Percentiles rank a stretch among this genome's conserved stretches.
Conservation (phyloP, 2,797 vertebrate species). For the Cirrhinus molitorella region DNA sequence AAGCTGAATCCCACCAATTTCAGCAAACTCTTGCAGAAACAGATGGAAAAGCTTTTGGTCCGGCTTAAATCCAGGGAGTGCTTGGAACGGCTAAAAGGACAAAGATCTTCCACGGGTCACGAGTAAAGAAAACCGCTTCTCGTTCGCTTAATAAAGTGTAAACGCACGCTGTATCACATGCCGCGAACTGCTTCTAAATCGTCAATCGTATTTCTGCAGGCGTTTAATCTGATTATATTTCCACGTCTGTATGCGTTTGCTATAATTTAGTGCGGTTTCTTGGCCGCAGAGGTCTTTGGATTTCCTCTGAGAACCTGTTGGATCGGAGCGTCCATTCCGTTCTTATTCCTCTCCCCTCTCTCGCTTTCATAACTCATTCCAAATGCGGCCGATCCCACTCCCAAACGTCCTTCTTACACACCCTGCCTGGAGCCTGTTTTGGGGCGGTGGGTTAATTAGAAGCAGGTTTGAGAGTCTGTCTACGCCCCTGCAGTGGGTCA, state of each 20-base stretch:
- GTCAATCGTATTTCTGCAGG: background rate
- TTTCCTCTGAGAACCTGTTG: conserved; percentile 53
- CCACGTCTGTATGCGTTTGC: conserved; percentile 13
- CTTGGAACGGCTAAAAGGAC: conserved; percentile 20
- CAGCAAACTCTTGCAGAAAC: conserved; percentile 26
- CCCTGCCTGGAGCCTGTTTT: conserved; percentile 36
- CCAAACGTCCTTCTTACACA: conserved; percentile 33
- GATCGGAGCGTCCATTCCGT: conserved; percentile 50
- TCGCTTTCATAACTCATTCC: conserved; percentile 51
- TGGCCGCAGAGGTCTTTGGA: conserved; percentile 46
- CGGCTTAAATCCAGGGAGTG: conserved; percentile 17
- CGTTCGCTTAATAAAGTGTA: conserved; percentile 12
- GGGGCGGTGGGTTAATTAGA: conserved; percentile 51
- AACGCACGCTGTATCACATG: background rate
- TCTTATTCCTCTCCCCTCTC: conserved; percentile 22
- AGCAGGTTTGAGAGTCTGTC: conserved; percentile 49
- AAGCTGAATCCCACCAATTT: conserved; percentile 21
- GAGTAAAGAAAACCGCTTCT: background rate
- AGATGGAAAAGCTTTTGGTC: conserved; percentile 36
- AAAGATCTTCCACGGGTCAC: conserved; percentile 21
- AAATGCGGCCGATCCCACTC: conserved; percentile 60
- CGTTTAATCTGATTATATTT: conserved; percentile 31
- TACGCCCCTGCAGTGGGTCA: conserved; percentile 60
- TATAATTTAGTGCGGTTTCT: conserved; percentile 43
- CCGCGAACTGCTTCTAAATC: conserved; percentile 8